Percentiles rank a stretch among this genome's conserved stretches.
Evolutionary conservation across 2,113 vertebrate species (phyloP).

Genomic region (Solenodon paradoxus): DNA sequence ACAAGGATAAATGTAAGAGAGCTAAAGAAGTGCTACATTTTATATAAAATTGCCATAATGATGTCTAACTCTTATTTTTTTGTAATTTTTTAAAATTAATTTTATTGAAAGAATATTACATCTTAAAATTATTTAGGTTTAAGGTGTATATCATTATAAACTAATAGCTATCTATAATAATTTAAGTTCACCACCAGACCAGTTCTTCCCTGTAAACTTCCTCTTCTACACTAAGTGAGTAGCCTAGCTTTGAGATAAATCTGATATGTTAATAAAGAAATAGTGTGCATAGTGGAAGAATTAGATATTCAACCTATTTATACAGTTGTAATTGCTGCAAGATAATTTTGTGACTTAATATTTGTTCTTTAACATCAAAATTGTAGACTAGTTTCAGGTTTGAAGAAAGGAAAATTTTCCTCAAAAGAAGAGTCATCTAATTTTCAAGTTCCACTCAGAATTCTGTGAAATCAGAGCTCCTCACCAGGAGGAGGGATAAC

Average conservation of each 20-base stretch:
- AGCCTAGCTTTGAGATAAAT: neutral
- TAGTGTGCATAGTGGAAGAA: neutral
- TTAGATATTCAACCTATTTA: neutral
- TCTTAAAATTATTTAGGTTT: too few species aligned
- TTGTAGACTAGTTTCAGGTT: neutral
- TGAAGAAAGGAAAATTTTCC: neutral
- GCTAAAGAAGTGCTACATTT: too few species aligned
- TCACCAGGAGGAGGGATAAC: neutral
- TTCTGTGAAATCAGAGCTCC: neutral
- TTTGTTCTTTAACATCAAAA: slow-evolving; percentile 21
- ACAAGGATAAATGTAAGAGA: too few species aligned
- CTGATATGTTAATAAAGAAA: neutral
- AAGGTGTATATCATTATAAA: too few species aligned
- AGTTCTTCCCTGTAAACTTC: too few species aligned
- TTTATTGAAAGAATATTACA: too few species aligned
- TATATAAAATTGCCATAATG: too few species aligned
- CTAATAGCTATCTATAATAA: too few species aligned
- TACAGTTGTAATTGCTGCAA: neutral
- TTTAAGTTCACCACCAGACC: too few species aligned
- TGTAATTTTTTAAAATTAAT: too few species aligned
- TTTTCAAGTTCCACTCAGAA: neutral
- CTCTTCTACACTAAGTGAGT: neutral
- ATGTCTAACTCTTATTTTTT: too few species aligned
- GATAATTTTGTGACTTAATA: neutral
- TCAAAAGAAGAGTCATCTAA: neutral